Percentiles rank a stretch among this genome's conserved stretches.
phyloP scores from a whole-genome alignment of 2,888 invertebrate species.

The Agrilus mali region DNA sequence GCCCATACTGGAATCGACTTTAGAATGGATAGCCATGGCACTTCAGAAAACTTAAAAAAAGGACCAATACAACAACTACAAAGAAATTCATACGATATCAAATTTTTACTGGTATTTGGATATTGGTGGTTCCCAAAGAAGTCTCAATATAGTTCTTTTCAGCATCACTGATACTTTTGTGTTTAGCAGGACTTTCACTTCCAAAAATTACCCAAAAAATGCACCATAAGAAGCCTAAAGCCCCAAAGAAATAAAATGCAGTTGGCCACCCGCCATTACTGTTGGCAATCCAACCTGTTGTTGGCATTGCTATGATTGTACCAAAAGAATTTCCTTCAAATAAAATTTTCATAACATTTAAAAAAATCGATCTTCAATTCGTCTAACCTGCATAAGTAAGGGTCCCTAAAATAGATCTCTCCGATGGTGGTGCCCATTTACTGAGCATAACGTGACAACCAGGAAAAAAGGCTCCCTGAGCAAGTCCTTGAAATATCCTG shows the following conservation, averaged over 20 bases:
- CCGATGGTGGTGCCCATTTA: slow-evolving; percentile 54
- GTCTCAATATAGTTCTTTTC: slow-evolving; percentile 53
- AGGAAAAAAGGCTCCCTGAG: slow-evolving; percentile 55
- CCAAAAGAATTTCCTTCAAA: slow-evolving; percentile 57
- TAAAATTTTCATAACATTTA: slow-evolving; percentile 3
- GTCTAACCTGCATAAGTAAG: slow-evolving; percentile 22
- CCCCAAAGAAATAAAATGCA: slow-evolving; percentile 59
- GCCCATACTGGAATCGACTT: slow-evolving; percentile 50
- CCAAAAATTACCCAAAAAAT: slow-evolving; percentile 46
- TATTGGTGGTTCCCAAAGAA: slow-evolving; percentile 40
- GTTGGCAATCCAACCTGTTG: slow-evolving; percentile 56
- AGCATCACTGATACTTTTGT: slow-evolving; percentile 43
- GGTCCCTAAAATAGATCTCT: slow-evolving; percentile 50
- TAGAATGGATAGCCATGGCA: too few relatives aligned
- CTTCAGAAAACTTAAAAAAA: too few relatives aligned
- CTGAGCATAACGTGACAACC: slow-evolving; percentile 52
- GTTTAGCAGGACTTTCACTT: slow-evolving; percentile 47
- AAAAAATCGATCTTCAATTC: slow-evolving; percentile 25
- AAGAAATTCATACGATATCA: too few relatives aligned
- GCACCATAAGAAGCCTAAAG: slow-evolving; percentile 45
- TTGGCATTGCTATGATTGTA: slow-evolving; percentile 55
- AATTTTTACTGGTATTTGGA: slow-evolving; percentile 26
- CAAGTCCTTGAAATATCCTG: slow-evolving; percentile 55
- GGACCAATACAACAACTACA: neutral
- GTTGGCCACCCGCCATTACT: slow-evolving; percentile 59